Evolutionary conservation across 2,797 vertebrate genomes (phyloP), one percentile per base, ranked within the genome.

Genomic region (Pangasius krempfi): DNA sequence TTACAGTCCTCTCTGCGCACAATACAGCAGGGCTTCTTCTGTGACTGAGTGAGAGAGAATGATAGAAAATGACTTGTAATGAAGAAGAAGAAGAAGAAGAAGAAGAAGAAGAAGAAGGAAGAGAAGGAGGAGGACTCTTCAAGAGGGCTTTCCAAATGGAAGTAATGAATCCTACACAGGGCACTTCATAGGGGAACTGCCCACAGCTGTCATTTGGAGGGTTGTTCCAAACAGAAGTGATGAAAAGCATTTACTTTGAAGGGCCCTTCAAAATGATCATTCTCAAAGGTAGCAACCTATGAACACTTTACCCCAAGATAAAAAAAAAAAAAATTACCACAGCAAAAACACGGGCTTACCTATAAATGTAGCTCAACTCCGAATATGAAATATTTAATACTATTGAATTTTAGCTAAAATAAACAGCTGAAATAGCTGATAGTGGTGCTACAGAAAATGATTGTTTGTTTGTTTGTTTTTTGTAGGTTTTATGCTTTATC

Each of bases 1-100:
- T 87, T 79, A 89, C 27, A 86, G 81, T 60, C 79, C 33, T 60
- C 10, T 73, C 56, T 86, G 66, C 20, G 22, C 76, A 89, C 33
- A 60, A 40, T 81, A 40, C 54, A 60, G 40, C 33, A 81, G 20
- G n/a, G 54, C 79, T 81, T 80, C 20, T 2, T 81, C 30, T 58
- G 18, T 58, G 20, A 81, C 20, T 60, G 79, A 58, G 33, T 2
- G 54, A 58, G 30, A 25, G 54, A 81, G 47, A 56, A 56, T 30
- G 8, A 56, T 37, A 60, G 56, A 81, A 81, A 81, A 60, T 81
- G 0, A 40, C 33, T 60, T 47, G 75, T 88, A 86, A 90, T 86
- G 50, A 20, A 84, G 14, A 20, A 37, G 50, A 20, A 84, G 14
- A 20, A 37, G 18, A 73, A 72, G 37, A 68, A 40, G 20, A 40